These are phyloP conservation scores for Sapajus apella DNA, from an alignment of 2,113 vertebrate genomes.

Conservation along the genomic window DNA sequence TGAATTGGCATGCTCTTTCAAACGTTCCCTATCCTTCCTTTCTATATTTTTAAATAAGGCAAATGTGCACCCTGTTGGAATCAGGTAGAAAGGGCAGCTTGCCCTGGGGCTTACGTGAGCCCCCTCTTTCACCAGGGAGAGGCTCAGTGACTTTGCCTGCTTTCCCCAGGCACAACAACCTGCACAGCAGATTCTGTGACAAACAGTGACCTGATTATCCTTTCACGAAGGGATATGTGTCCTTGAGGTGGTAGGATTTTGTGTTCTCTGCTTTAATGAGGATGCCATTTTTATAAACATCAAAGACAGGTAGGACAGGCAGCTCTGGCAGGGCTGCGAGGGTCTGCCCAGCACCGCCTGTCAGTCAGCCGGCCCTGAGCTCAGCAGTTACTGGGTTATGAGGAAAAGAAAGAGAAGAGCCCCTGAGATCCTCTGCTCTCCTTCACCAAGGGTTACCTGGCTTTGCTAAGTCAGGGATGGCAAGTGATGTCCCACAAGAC, in stretches of 20 bases:
- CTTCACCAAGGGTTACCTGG: not conserved
- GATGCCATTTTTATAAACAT: constrained; percentile 69
- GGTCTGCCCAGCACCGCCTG: not conserved
- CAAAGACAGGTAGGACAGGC: constrained; percentile 67
- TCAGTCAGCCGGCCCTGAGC: not conserved
- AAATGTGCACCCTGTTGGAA: not conserved
- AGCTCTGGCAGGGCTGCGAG: constrained; percentile 14
- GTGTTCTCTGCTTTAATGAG: constrained; percentile 57
- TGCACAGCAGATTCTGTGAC: not conserved
- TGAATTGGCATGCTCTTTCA: not conserved
- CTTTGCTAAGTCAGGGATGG: not conserved
- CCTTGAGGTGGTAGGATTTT: constrained; percentile 51
- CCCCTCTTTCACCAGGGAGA: not conserved
- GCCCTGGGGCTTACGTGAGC: not conserved
- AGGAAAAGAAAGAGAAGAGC: not conserved
- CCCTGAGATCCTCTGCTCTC: not conserved
- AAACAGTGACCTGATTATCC: constrained; percentile 63
- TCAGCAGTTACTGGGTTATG: not conserved
- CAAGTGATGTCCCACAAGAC: not conserved
- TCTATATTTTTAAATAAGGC: not conserved
- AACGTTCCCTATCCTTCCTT: not conserved
- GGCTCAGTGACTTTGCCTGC: not conserved
- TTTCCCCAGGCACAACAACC: constrained; percentile 6
- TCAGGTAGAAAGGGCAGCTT: not conserved
- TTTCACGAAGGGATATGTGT: constrained; percentile 51